Percentiles rank a stretch among this genome's conserved stretches.
phyloP scores from a whole-genome alignment of 2,888 invertebrate species.

The Carterocephalus palaemon region DNA sequence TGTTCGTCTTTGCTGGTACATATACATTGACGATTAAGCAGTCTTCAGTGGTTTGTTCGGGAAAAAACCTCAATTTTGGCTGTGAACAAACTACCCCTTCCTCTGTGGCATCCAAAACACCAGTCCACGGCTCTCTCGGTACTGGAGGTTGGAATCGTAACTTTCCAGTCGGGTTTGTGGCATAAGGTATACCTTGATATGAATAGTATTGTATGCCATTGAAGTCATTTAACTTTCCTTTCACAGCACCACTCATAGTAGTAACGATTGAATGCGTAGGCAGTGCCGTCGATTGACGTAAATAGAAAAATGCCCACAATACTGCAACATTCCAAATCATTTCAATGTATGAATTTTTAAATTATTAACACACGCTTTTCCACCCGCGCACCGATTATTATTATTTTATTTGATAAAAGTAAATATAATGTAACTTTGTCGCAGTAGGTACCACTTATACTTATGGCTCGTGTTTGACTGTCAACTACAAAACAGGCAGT shows the following conservation, averaged over 20 bases:
- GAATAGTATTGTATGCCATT: slow-evolving; percentile 33
- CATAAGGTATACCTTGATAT: slow-evolving; percentile 42
- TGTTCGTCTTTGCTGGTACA: slow-evolving; percentile 30
- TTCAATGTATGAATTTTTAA: background rate
- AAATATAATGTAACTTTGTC: no score
- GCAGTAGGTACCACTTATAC: no score
- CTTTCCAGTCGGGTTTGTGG: slow-evolving; percentile 37
- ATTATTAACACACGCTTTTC: no score
- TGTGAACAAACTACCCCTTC: slow-evolving; percentile 38
- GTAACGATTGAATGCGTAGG: slow-evolving; percentile 1
- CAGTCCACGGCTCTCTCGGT: slow-evolving; percentile 36
- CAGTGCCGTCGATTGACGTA: background rate
- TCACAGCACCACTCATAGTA: slow-evolving; percentile 34
- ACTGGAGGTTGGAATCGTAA: slow-evolving; percentile 42
- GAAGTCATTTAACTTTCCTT: slow-evolving; percentile 33
- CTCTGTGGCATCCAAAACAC: slow-evolving; percentile 34
- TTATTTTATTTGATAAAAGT: no score
- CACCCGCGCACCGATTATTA: no score
- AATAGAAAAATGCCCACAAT: background rate
- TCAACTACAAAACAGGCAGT: no score
- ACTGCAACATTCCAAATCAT: slow-evolving; percentile 2
- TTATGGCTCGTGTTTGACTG: no score
- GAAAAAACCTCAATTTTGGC: slow-evolving; percentile 20
- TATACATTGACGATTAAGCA: slow-evolving; percentile 39
- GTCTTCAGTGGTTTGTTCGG: slow-evolving; percentile 38